Percentiles rank a stretch among this genome's conserved stretches.
Conservation (phyloP, 1,140 invertebrate genomes). For the Atta colombica region DNA sequence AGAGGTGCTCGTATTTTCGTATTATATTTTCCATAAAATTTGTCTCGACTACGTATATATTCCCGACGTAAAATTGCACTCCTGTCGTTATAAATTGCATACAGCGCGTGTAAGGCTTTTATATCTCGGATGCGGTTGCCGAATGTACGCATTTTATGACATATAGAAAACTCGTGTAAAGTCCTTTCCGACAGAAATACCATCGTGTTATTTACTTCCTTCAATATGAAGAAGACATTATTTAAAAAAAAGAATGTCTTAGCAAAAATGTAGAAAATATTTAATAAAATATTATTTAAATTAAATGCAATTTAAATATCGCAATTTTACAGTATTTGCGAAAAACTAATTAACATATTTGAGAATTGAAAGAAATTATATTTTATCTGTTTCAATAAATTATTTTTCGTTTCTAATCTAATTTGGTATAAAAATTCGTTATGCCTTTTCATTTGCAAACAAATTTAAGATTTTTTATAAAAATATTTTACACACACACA, state of each 20-base stretch:
- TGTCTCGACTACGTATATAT: neutral
- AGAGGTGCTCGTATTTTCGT: conserved; percentile 35
- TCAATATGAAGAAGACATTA: neutral
- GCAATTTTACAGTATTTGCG: neutral
- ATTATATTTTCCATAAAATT: conserved; percentile 54
- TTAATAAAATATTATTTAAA: neutral
- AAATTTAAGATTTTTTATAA: neutral
- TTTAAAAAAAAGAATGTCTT: neutral
- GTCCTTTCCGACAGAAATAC: conserved; percentile 2
- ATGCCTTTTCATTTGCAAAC: neutral
- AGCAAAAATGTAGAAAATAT: neutral
- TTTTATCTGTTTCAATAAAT: neutral
- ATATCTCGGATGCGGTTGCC: conserved; percentile 6
- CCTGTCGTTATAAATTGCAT: conserved; percentile 51
- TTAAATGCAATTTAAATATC: no score
- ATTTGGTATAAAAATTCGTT: neutral
- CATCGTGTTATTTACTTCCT: neutral
- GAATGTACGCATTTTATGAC: conserved; percentile 45
- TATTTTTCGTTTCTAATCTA: neutral
- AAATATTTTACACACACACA: neutral
- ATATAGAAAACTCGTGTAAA: conserved; percentile 21
- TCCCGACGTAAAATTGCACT: conserved; percentile 39
- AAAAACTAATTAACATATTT: neutral
- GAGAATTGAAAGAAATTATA: neutral
- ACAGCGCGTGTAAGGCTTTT: conserved; percentile 26